Base-by-base conservation (phyloP, 1,140 invertebrate genomes). In the Drosophila persimilis region DNA sequence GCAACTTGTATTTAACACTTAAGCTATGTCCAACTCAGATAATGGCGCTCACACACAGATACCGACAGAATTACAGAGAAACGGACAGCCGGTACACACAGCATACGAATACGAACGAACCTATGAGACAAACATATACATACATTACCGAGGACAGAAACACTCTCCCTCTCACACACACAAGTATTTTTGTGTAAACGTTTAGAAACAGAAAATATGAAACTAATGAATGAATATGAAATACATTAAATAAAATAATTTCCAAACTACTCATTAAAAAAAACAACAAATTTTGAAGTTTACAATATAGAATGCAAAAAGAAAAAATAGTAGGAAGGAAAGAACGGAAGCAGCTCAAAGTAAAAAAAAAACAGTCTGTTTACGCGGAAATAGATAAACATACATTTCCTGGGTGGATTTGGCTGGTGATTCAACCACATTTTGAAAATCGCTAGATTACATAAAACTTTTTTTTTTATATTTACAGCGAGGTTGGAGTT, bases 171-270 rank as follows among this genome's bases (percentile, higher is more conserved):
- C 35, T 13, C 35, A 4, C 24, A 57, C 15, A 69, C 56, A 70
- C 61, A 71, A 60, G 61, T 80, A 81, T 86, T 85, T 85, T 86
- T 85, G 80, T 85, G 80, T 85, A 86, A 85, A 86, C 63, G 62
- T 73, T 65, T 67, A 86, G 69, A 70, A 76, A 59, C 76, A 66
- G 59, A 85, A 80, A 85, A 77, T 81, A 81, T 85, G 69, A 85
- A 39, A 86, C 80, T 86, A 86, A 80, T 80, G 81, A 75, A 86
- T 80, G 63, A 85, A 86, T 80, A 80, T 86, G 64, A 85, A 85
- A 81, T 85, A 86, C 86, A 85, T 86, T 85, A 77, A 85, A 85
- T 85, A 85, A 85, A 85, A 85, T 81, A 75, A 85, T 85, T 85
- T 85, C 80, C 80, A 85, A 85, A 85, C 80, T 85, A 73, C 71